phyloP scores from a whole-genome alignment of 2,113 vertebrate genomes.

The Misgurnus anguillicaudatus region DNA sequence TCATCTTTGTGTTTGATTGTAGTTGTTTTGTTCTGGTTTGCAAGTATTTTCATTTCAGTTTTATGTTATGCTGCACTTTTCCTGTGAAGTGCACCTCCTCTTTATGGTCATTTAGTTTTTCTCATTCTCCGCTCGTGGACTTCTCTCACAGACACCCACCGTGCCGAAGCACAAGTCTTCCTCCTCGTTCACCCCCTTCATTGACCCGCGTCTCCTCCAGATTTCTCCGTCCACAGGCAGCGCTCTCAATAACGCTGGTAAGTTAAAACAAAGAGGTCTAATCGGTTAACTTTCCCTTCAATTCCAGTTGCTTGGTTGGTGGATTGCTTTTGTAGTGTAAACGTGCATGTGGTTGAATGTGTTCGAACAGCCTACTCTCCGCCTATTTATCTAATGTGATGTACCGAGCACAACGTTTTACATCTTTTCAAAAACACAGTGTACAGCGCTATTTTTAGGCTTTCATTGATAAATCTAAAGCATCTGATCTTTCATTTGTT shows the following conservation, averaged over 20 bases:
- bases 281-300: no score
- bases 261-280: slow-evolving; percentile 61
- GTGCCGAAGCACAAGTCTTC: slow-evolving; percentile 99
- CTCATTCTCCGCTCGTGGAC: neutral
- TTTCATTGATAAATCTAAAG: no score
- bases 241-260: slow-evolving; percentile 94
- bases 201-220: slow-evolving; percentile 97
- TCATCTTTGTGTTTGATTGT: slow-evolving; percentile 8
- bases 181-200: slow-evolving; percentile 99
- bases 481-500: no score
- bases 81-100: neutral
- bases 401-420: no score
- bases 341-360: no score
- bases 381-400: no score
- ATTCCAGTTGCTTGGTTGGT: no score
- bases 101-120: neutral
- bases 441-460: no score
- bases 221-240: slow-evolving; percentile 96
- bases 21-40: neutral
- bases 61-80: neutral
- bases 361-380: no score
- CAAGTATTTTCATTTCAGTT: neutral
- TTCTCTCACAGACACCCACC: slow-evolving; percentile 94
- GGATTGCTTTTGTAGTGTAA: no score
- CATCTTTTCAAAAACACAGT: no score